Conservation (phyloP, 2,113 vertebrate genomes). For the Panthera uncia region DNA sequence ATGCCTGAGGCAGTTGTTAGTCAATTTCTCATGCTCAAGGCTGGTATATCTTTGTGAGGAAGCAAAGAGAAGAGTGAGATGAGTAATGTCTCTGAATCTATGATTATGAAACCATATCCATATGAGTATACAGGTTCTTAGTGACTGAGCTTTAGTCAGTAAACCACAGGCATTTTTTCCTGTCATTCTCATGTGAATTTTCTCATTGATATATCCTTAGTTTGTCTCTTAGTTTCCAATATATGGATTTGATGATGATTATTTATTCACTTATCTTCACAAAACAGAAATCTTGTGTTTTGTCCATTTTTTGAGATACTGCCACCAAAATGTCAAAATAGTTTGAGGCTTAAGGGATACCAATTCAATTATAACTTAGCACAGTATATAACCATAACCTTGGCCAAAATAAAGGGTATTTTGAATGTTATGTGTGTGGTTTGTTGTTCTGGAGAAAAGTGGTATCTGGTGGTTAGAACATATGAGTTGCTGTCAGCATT, state of each 20-base stretch:
- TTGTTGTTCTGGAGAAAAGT: conserved; percentile 76
- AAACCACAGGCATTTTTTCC: conserved; percentile 43
- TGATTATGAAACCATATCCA: conserved; percentile 32
- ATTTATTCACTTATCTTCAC: conserved; percentile 43
- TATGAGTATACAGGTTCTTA: neutral
- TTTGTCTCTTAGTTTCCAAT: neutral
- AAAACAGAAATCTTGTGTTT: conserved; percentile 45
- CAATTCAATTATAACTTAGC: conserved; percentile 56
- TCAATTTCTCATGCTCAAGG: neutral
- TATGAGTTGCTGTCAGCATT: conserved; percentile 76
- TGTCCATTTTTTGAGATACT: conserved; percentile 45
- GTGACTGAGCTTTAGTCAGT: conserved; percentile 66
- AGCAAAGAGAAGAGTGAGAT: neutral
- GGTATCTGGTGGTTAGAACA: conserved; percentile 76
- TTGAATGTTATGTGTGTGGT: conserved; percentile 68
- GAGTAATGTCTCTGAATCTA: neutral
- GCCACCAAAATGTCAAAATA: conserved; percentile 49
- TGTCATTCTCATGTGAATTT: conserved; percentile 51
- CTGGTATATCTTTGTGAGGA: neutral
- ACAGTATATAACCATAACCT: conserved; percentile 55
- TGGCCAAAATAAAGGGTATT: conserved; percentile 68
- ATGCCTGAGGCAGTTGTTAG: conserved; percentile 9
- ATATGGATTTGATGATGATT: conserved; percentile 30
- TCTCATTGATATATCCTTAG: neutral
- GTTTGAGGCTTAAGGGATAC: conserved; percentile 32